Evolutionary conservation across 2,113 vertebrate genomes (phyloP).

Genomic region (Platichthys flesus): DNA sequence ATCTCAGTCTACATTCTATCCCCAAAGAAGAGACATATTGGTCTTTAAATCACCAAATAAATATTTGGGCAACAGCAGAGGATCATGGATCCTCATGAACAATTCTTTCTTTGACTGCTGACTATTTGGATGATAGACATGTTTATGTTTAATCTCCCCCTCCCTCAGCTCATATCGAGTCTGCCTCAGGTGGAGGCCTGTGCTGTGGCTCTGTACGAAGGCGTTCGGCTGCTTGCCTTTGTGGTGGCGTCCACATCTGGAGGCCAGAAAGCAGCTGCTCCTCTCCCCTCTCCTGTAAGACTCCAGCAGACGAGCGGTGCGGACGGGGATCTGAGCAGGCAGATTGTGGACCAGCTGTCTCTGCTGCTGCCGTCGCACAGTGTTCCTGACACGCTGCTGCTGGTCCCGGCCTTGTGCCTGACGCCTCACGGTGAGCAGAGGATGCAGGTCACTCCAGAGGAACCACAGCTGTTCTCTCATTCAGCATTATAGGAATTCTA

Average conservation of each 20-base stretch:
- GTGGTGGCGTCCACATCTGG: constrained; percentile 77
- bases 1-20: no score
- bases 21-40: no score
- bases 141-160: background rate
- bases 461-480: background rate
- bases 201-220: constrained; percentile 83
- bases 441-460: background rate
- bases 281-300: background rate
- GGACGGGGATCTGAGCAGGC: constrained; percentile 59
- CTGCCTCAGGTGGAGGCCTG: constrained; percentile 87
- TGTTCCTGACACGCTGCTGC: constrained; percentile 88
- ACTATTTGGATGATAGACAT: background rate
- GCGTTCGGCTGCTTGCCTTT: constrained; percentile 87
- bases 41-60: no score
- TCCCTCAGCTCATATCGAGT: constrained; percentile 82
- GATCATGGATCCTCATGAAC: no score
- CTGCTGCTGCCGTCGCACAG: constrained; percentile 82
- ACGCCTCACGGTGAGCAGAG: constrained; percentile 88
- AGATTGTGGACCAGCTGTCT: constrained; percentile 80
- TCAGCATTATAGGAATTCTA: background rate
- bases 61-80: no score
- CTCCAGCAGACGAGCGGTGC: constrained; percentile 31
- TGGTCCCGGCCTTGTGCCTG: constrained; percentile 84
- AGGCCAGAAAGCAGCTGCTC: constrained; percentile 31
- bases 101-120: no score